phyloP scores from a whole-genome alignment of 2,888 invertebrate species.

The Polydrusus tereticollis region DNA sequence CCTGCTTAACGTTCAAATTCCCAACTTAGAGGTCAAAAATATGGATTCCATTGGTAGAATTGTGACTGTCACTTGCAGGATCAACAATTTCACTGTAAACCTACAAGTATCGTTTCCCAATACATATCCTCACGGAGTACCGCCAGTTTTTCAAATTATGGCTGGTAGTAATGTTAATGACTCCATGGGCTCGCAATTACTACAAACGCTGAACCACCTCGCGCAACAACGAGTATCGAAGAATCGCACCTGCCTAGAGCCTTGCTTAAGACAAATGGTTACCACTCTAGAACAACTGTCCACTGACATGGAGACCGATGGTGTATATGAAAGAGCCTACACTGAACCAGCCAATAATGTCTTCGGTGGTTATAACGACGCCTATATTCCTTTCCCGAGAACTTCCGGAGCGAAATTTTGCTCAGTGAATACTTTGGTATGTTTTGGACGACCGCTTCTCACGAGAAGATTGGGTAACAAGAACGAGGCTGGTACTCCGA shows the following conservation, averaged over 20 bases:
- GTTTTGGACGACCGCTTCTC: constrained; percentile 70
- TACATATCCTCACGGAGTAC: constrained; percentile 79
- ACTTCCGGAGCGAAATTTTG: constrained; percentile 96
- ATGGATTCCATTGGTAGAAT: constrained; percentile 70
- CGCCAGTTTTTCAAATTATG: constrained; percentile 77
- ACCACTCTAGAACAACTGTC: constrained; percentile 74
- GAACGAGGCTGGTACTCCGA: constrained; percentile 74
- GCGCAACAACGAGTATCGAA: constrained; percentile 87
- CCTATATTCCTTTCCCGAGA: constrained; percentile 93
- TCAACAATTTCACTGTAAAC: constrained; percentile 70
- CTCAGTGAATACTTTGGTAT: constrained; percentile 82
- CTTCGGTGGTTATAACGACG: constrained; percentile 72
- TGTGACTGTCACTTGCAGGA: constrained; percentile 72
- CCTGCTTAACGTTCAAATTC: constrained; percentile 80
- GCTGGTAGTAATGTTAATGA: constrained; percentile 78
- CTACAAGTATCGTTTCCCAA: constrained; percentile 79
- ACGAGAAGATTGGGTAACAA: constrained; percentile 78
- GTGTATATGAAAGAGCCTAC: constrained; percentile 55
- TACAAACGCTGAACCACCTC: constrained; percentile 85
- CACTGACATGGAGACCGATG: constrained; percentile 70
- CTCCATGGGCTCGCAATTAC: constrained; percentile 77
- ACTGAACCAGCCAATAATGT: constrained; percentile 55
- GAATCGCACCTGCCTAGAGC: constrained; percentile 88
- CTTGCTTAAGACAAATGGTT: constrained; percentile 83
- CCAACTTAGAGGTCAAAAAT: constrained; percentile 75